Conservation (phyloP, 2,888 invertebrate genomes). For the Sinotaia quadrata region DNA sequence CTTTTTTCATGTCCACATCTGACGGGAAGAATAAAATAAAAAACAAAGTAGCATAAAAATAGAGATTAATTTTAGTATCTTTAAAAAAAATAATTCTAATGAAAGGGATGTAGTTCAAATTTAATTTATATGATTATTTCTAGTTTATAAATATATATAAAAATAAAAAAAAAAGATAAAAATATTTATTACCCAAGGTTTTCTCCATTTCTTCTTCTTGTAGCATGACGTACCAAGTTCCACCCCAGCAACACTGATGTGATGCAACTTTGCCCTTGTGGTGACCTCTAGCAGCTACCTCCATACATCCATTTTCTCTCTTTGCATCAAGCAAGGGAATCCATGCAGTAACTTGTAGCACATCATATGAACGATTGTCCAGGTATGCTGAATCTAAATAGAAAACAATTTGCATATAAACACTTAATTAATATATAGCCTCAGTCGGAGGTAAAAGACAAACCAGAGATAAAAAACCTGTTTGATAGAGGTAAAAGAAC, state of each 20-base stretch:
- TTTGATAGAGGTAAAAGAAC: no score
- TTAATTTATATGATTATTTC: no score
- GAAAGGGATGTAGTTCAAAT: no score
- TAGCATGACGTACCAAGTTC: slow-evolving; percentile 68
- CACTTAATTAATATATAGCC: no score
- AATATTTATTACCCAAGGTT: slow-evolving; percentile 50
- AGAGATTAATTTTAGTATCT: no score
- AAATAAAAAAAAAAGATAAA: not conserved
- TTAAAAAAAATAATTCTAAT: no score
- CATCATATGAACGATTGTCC: slow-evolving; percentile 57
- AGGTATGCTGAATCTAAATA: slow-evolving; percentile 58
- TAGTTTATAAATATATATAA: no score
- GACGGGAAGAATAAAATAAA: no score
- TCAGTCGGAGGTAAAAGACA: no score
- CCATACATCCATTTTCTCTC: slow-evolving; percentile 61
- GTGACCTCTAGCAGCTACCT: slow-evolving; percentile 64
- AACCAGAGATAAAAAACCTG: no score
- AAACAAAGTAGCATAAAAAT: no score
- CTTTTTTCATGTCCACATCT: slow-evolving; percentile 55
- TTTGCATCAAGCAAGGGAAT: slow-evolving; percentile 63
- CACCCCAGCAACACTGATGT: slow-evolving; percentile 66
- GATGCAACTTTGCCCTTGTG: slow-evolving; percentile 59
- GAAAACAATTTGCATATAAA: no score
- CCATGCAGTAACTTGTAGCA: slow-evolving; percentile 60
- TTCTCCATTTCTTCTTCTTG: slow-evolving; percentile 65